Conservation (phyloP, 2,113 vertebrate species). For the Montifringilla adamsi region DNA sequence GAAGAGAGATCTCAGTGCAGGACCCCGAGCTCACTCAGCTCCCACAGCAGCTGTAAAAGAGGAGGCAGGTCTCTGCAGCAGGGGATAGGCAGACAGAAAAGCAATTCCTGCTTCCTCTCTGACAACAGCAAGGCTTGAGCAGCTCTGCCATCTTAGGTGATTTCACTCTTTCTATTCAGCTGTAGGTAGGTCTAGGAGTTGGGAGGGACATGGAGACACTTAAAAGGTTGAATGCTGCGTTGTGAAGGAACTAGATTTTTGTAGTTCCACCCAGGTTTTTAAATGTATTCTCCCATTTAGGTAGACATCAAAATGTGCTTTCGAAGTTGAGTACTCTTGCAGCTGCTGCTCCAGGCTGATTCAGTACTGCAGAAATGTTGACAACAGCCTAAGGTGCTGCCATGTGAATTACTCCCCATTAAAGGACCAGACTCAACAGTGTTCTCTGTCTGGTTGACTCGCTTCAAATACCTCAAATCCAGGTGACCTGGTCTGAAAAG, state of each 20-base stretch:
- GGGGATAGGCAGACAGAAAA: neutral
- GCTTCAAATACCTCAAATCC: neutral
- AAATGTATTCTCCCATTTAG: neutral
- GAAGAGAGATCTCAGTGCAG: neutral
- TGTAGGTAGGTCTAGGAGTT: neutral
- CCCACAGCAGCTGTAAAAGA: neutral
- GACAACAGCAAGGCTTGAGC: neutral
- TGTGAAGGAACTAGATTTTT: neutral
- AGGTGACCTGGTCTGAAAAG: neutral
- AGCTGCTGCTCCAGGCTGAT: neutral
- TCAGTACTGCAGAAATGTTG: neutral
- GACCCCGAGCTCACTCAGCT: accelerated
- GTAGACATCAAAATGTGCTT: neutral
- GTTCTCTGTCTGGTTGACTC: neutral
- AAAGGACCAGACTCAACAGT: neutral
- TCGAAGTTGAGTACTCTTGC: neutral
- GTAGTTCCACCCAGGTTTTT: neutral
- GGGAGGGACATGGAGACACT: neutral
- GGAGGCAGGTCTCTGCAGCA: neutral
- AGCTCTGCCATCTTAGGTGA: neutral
- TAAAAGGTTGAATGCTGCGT: neutral
- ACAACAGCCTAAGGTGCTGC: neutral
- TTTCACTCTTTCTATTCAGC: neutral
- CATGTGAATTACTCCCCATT: neutral
- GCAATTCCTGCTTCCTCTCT: neutral